phyloP scores from a whole-genome alignment of 2,797 vertebrate genomes.

The Syngnathus acus region DNA sequence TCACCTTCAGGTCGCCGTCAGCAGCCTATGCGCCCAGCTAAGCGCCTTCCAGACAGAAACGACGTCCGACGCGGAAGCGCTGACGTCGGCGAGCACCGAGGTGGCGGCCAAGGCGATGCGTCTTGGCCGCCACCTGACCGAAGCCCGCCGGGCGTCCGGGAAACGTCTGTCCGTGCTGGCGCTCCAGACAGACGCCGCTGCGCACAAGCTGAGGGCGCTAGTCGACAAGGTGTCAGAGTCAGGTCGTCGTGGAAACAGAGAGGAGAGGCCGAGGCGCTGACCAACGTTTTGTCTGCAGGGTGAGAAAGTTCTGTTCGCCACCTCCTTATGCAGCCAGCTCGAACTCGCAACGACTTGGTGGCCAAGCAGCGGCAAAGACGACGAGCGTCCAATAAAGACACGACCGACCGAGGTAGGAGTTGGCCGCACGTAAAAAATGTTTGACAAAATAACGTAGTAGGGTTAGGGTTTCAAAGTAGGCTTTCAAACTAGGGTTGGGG shows the following conservation, averaged over 20 bases:
- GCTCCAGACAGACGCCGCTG: background rate
- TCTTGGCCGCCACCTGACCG: conserved; percentile 13
- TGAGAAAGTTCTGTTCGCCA: conserved; percentile 12
- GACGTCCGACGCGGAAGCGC: background rate
- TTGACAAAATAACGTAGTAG: too few species aligned
- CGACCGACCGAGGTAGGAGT: background rate
- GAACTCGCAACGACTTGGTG: background rate
- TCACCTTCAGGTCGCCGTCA: background rate
- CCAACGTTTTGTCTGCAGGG: conserved; percentile 27
- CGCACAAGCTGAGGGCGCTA: conserved; percentile 15
- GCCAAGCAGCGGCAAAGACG: too few species aligned
- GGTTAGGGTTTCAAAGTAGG: too few species aligned
- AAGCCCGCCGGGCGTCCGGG: accelerated
- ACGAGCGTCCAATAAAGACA: background rate
- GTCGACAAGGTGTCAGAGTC: conserved; percentile 18
- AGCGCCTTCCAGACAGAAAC: accelerated
- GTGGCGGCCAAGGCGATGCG: accelerated
- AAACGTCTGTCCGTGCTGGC: conserved; percentile 23
- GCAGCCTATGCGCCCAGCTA: background rate
- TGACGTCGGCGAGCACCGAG: background rate
- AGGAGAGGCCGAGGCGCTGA: background rate
- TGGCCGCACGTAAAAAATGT: too few species aligned
- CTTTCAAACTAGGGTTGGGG: too few species aligned
- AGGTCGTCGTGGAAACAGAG: too few species aligned
- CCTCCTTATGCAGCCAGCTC: conserved; percentile 20